Evolutionary conservation across 2,888 invertebrate species (phyloP), one percentile per base, ranked within the genome.

Genomic region (Drosophila nigricruria): DNA sequence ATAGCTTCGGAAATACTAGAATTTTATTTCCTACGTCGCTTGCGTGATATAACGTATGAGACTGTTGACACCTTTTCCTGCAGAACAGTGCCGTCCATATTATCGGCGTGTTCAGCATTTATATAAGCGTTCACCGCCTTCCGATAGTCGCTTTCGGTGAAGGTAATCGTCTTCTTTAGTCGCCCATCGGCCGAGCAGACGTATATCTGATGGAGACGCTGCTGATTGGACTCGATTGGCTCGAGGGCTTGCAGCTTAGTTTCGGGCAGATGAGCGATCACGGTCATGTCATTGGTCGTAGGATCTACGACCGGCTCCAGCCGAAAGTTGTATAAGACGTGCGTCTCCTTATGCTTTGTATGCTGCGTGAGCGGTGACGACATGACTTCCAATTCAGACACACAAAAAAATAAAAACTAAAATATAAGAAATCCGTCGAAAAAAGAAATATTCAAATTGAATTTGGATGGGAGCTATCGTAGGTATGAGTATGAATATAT

Each of bases 91-190:
- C 0, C 20, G 4, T 10, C 34, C 10, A 8, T 12, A 1, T 23
- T 5, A 27, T 25, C 20, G 14, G 10, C 3, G 23, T 1, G 2
- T 0, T 23, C 23, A 8, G 14, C 6, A 8, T 23, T 8, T 12
- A 32, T n/a, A 14, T 14, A 45, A 0, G 25, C 8, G 6, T 5
- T 18, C 8, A 54, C 10, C 5, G 20, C 45, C 8, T 6, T 8
- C 16, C 66, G 66, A 14, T 54, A 49, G 5, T 47, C 34, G 40
- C 34, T 54, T n/a, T 66, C 65, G 18, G 47, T 38, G 52, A 63
- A 63, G 1, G 2, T 1, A 16, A 62, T 6, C 23, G 32, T 14
- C 25, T 32, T 18, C 9, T 20, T 1, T 1, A 32, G 12, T 0
- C 32, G 18, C 0, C 52, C 45, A 5, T 30, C 2, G 6, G 20